Evolutionary conservation across 2,113 vertebrate genomes (phyloP).

Genomic region (Stigmatopora argus): DNA sequence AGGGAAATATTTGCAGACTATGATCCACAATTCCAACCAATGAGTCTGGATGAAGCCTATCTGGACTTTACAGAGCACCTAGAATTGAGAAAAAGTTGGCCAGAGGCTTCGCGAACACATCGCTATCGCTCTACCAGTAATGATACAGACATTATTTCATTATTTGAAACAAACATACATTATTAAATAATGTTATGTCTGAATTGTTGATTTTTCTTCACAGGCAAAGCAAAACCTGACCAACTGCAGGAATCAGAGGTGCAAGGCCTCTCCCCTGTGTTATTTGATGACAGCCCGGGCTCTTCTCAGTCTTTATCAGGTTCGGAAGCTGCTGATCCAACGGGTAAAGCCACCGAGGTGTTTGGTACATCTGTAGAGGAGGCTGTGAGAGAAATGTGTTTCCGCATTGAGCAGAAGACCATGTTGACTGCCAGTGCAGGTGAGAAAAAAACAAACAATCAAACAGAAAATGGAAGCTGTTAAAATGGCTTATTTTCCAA

Average conservation of each 20-base stretch:
- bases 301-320: constrained; percentile 38
- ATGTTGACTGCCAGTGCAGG: constrained; percentile 92
- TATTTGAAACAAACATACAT: neutral
- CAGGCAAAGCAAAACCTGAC: constrained; percentile 27
- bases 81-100: constrained; percentile 79
- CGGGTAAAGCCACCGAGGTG: constrained; percentile 56
- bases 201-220: constrained; percentile 3
- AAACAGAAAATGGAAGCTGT: neutral
- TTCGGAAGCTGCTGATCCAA: constrained; percentile 34
- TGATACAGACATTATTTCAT: constrained; percentile 37
- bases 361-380: constrained; percentile 89
- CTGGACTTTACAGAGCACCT: constrained; percentile 91
- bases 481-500: neutral
- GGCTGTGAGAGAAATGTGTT: constrained; percentile 92
- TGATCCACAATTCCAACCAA: constrained; percentile 83
- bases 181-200: neutral
- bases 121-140: constrained; percentile 35
- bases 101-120: constrained; percentile 78
- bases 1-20: constrained; percentile 85
- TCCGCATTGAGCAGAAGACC: constrained; percentile 91
- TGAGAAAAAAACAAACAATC: constrained; percentile 43
- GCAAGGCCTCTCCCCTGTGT: constrained; percentile 73
- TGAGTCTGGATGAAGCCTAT: constrained; percentile 97
- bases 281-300: constrained; percentile 81
- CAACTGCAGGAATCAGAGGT: constrained; percentile 15